Percentiles rank a stretch among this genome's conserved stretches.
Evolutionary conservation across 2,113 vertebrate species (phyloP).

Genomic region (Paedocypris sp.): DNA sequence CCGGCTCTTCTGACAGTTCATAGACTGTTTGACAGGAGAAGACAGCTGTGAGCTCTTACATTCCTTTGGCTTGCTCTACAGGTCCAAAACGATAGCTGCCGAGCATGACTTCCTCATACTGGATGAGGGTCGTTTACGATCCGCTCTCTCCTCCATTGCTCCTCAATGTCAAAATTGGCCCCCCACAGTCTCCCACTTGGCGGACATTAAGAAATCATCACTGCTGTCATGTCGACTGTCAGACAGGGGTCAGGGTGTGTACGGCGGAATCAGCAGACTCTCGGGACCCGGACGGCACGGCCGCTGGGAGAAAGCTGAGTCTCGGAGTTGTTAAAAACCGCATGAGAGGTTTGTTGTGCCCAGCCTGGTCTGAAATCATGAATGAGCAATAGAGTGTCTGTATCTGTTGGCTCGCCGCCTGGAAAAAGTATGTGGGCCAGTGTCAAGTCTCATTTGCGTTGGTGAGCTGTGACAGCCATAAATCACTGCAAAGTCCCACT

Average conservation of each 20-base stretch:
- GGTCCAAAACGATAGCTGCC: constrained; percentile 25
- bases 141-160: not conserved
- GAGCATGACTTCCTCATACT: constrained; percentile 40
- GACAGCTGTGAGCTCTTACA: constrained; percentile 58
- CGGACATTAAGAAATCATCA: constrained; percentile 51
- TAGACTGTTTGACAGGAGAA: constrained; percentile 48
- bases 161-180: constrained; percentile 1
- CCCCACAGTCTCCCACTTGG: constrained; percentile 18
- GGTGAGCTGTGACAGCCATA: constrained; percentile 22
- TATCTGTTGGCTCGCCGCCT: constrained; percentile 35
- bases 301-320: constrained; percentile 6
- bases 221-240: constrained; percentile 37
- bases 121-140: constrained; percentile 26
- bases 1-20: constrained; percentile 44
- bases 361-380: constrained; percentile 35
- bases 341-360: constrained; percentile 10
- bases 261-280: constrained; percentile 21
- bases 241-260: constrained; percentile 31
- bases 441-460: constrained; percentile 25
- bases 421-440: constrained; percentile 30
- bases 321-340: constrained; percentile 16
- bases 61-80: constrained; percentile 49
- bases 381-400: constrained; percentile 39
- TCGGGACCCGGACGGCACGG: constrained; percentile 2
- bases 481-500: constrained; percentile 24